phyloP scores from a whole-genome alignment of 92 coral and sea anemone genomes.

The Porites divaricata region DNA sequence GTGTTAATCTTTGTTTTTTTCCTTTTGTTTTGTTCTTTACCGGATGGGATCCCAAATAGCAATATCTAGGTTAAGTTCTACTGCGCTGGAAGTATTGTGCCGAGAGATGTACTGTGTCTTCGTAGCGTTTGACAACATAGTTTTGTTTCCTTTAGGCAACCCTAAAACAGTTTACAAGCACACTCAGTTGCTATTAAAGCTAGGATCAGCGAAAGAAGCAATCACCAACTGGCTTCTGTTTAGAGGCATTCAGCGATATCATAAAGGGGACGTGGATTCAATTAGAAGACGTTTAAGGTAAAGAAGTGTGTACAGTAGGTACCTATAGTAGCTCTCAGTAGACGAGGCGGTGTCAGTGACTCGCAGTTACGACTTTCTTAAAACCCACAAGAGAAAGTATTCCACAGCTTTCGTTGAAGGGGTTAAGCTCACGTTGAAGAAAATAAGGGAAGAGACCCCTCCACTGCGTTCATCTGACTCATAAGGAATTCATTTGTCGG shows the following conservation, averaged over 20 bases:
- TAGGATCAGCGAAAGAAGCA: conserved; percentile 42
- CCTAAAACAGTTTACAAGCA: conserved; percentile 48
- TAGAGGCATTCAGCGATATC: conserved; percentile 26
- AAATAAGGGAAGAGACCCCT: too few species aligned
- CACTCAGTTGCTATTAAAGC: conserved; percentile 38
- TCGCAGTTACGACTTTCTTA: too few species aligned
- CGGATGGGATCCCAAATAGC: too few species aligned
- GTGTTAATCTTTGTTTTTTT: too few species aligned
- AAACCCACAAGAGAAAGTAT: too few species aligned
- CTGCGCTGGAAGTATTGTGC: too few species aligned
- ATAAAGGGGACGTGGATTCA: conserved; percentile 12
- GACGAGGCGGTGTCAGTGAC: background rate
- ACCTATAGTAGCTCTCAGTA: background rate
- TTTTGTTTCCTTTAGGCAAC: conserved; percentile 23
- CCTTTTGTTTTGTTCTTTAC: too few species aligned
- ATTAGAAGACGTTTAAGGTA: conserved; percentile 9
- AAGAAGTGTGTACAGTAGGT: background rate
- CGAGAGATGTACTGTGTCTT: background rate
- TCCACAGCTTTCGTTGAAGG: too few species aligned
- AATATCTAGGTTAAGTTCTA: too few species aligned
- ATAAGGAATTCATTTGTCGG: too few species aligned
- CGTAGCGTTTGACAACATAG: background rate
- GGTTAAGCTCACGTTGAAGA: too few species aligned
- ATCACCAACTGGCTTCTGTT: conserved; percentile 54
- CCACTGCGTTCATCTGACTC: too few species aligned